Percentiles rank a stretch among this genome's conserved stretches.
These are phyloP conservation scores for Melanchra persicariae DNA, from an alignment of 2,888 invertebrate genomes.

Conservation along the genomic window DNA sequence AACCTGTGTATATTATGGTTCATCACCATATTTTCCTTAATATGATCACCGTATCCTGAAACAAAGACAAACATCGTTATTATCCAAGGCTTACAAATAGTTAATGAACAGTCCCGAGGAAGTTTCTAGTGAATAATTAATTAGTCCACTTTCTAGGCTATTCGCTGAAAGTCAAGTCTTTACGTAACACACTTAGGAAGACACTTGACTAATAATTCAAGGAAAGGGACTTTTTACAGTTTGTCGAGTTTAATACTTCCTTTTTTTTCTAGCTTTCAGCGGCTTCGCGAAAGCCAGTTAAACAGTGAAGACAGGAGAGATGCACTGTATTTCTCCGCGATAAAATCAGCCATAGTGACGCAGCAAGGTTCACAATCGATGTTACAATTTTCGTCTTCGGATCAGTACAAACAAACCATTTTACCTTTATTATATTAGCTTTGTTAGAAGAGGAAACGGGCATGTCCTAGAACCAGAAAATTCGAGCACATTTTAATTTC, in stretches of 20 bases:
- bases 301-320: too few species aligned
- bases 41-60: slow-evolving; percentile 85
- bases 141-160: slow-evolving; percentile 3
- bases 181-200: slow-evolving; percentile 4
- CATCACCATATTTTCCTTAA: slow-evolving; percentile 89
- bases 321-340: too few species aligned
- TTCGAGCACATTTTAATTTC: too few species aligned
- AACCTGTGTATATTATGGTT: slow-evolving; percentile 88
- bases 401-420: too few species aligned
- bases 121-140: slow-evolving; percentile 34
- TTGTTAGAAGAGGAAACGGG: too few species aligned
- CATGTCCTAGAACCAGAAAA: too few species aligned
- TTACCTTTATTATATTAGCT: too few species aligned
- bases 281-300: too few species aligned
- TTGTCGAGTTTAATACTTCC: neutral
- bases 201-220: slow-evolving; percentile 31
- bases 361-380: too few species aligned
- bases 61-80: slow-evolving; percentile 68
- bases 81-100: slow-evolving; percentile 6
- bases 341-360: too few species aligned
- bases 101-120: slow-evolving; percentile 5
- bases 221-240: neutral
- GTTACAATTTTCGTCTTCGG: too few species aligned
- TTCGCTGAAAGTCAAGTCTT: slow-evolving; percentile 18
- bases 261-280: neutral